Percentiles rank a stretch among this genome's conserved stretches.
Evolutionary conservation across 2,113 vertebrate species (phyloP).

Genomic region (Sterna hirundo): DNA sequence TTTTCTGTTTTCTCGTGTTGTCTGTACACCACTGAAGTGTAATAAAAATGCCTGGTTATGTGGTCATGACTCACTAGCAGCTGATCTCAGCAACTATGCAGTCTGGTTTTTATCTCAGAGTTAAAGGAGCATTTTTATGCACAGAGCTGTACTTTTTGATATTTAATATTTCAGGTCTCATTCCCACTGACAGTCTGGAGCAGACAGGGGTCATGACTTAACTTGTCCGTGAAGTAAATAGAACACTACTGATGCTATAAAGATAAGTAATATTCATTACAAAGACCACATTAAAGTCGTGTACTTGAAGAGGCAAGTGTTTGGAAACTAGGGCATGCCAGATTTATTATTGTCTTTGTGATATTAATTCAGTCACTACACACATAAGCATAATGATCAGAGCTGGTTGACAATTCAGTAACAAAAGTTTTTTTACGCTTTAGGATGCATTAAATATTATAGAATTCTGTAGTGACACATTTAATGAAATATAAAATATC

Average conservation of each 20-base stretch:
- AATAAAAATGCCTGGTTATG: not conserved
- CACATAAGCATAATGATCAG: not conserved
- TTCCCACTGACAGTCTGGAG: conserved; percentile 25
- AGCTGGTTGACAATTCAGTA: not conserved
- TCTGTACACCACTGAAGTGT: not conserved
- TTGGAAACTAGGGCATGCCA: not conserved
- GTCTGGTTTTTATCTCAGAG: not conserved
- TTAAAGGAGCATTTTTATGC: not conserved
- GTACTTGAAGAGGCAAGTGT: not conserved
- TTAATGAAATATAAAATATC: not conserved
- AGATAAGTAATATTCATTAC: conserved; percentile 53
- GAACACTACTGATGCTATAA: conserved; percentile 19
- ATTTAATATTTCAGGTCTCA: conserved; percentile 43
- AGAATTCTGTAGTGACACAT: not conserved
- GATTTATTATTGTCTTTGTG: not conserved
- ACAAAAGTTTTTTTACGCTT: not conserved
- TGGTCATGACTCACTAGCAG: conserved; percentile 5
- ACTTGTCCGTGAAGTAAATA: conserved; percentile 13
- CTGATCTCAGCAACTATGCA: not conserved
- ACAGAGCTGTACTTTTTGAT: conserved; percentile 16
- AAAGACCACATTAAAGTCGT: conserved; percentile 16
- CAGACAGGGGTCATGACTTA: conserved; percentile 35
- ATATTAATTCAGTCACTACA: not conserved
- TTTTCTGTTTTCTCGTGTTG: not conserved
- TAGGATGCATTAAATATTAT: not conserved